These are phyloP conservation scores for Clusia tigrina DNA, from an alignment of 2,888 invertebrate species.

Conservation along the genomic window DNA sequence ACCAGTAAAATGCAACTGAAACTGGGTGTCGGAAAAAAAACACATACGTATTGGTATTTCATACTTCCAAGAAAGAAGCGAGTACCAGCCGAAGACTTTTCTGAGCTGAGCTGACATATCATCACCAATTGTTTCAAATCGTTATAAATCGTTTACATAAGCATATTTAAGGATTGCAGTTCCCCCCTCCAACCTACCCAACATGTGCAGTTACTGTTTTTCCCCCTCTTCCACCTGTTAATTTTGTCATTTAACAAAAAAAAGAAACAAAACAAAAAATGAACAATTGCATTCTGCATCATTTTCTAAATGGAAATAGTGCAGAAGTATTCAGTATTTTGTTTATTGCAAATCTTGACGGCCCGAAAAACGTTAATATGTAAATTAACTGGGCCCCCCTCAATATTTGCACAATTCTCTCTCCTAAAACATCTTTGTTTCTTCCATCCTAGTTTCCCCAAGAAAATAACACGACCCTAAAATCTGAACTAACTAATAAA, in stretches of 20 bases:
- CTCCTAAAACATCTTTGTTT: not conserved
- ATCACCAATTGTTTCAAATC: not conserved
- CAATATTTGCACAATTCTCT: not conserved
- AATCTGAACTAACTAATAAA: too few relatives aligned
- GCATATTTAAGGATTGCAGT: not conserved
- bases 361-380: not conserved
- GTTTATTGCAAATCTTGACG: not conserved
- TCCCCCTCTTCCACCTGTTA: not conserved
- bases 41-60: constrained; percentile 34
- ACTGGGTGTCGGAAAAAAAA: constrained; percentile 43
- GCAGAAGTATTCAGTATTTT: not conserved
- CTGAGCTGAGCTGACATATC: constrained; percentile 35
- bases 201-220: too few relatives aligned
- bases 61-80: constrained; percentile 25
- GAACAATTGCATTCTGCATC: too few relatives aligned
- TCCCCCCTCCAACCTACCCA: not conserved
- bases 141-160: not conserved
- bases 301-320: too few relatives aligned
- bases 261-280: not conserved
- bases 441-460: not conserved
- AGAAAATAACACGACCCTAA: too few relatives aligned
- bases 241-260: not conserved
- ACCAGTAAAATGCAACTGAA: constrained; percentile 47
- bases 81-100: constrained; percentile 21
- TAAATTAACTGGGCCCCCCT: not conserved